Evolutionary conservation across 2,888 invertebrate species (phyloP).

Genomic region (Plemyria rubiginata): DNA sequence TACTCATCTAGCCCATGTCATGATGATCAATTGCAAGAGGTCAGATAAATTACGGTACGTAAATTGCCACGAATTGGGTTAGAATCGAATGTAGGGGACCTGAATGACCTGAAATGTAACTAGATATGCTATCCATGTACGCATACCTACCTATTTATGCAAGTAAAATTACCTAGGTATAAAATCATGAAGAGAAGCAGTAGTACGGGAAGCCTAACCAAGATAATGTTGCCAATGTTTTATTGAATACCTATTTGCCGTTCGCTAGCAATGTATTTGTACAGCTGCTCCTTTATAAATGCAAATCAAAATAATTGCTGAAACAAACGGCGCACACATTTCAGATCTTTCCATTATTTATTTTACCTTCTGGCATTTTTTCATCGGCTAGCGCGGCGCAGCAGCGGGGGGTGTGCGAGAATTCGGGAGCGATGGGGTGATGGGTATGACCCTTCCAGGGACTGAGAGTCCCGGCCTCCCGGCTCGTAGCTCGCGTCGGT

Average conservation of each 20-base stretch:
- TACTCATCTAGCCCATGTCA: constrained; percentile 46
- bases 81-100: constrained; percentile 35
- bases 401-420: constrained; percentile 58
- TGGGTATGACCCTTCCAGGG: constrained; percentile 46
- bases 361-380: constrained; percentile 41
- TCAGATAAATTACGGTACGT: constrained; percentile 61
- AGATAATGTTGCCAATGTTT: background rate
- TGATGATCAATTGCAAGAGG: constrained; percentile 74
- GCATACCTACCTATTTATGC: too few relatives aligned
- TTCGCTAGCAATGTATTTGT: background rate
- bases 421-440: constrained; percentile 55
- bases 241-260: background rate
- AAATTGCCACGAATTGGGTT: constrained; percentile 63
- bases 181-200: too few relatives aligned
- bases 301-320: constrained; percentile 25
- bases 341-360: constrained; percentile 40
- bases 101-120: constrained; percentile 8
- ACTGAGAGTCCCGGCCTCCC: constrained; percentile 27
- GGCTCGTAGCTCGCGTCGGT: constrained; percentile 41
- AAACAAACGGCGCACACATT: constrained; percentile 37
- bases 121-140: background rate
- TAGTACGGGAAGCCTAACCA: background rate
- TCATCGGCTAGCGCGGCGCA: constrained; percentile 23
- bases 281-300: constrained; percentile 6
- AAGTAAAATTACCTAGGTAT: too few relatives aligned